Evolutionary conservation across 2,113 vertebrate species (phyloP).

Genomic region (Psittacus erithacus): DNA sequence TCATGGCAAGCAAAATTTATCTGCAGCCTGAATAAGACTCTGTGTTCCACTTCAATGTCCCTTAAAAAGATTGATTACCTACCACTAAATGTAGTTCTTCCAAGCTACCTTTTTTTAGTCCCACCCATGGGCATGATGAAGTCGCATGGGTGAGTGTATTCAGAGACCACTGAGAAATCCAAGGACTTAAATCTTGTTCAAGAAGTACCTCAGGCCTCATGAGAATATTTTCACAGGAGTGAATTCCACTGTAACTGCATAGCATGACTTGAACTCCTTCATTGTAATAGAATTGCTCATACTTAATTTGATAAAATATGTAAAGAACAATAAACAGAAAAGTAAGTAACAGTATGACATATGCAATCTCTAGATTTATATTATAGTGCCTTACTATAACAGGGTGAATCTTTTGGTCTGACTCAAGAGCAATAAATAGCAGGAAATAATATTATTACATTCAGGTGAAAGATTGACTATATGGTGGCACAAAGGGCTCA

Average conservation of each 20-base stretch:
- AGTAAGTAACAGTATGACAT: background rate
- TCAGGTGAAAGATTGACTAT: background rate
- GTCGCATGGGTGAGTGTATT: background rate
- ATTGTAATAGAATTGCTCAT: background rate
- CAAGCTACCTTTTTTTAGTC: background rate
- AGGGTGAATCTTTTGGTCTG: conserved; percentile 17
- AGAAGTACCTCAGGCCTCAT: background rate
- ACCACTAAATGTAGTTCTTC: background rate
- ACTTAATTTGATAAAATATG: background rate
- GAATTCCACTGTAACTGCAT: background rate
- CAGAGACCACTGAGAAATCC: background rate
- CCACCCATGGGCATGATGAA: background rate
- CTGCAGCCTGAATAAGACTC: conserved; percentile 30
- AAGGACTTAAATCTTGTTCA: background rate
- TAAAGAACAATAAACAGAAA: background rate
- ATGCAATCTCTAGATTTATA: background rate
- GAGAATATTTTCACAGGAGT: background rate
- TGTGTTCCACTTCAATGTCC: background rate
- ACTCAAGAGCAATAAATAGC: background rate
- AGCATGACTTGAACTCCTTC: background rate
- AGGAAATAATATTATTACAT: background rate
- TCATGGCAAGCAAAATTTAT: conserved; percentile 2
- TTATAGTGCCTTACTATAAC: background rate
- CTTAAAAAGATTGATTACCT: background rate
- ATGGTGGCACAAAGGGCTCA: background rate